phyloP scores from a whole-genome alignment of 2,113 vertebrate species.

The Halcyon malimbica region DNA sequence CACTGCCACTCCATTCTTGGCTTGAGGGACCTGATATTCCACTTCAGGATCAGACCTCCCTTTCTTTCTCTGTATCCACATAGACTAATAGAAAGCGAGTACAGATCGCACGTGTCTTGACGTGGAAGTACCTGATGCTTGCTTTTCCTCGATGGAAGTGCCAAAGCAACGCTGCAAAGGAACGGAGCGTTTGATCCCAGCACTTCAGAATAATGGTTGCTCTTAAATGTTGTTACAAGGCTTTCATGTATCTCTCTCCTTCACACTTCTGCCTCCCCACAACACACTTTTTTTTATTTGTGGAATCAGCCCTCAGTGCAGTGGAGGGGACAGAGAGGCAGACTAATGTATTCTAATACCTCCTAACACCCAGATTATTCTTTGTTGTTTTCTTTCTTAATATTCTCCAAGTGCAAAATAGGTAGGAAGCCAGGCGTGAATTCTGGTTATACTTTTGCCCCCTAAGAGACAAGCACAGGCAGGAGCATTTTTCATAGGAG shows the following conservation, averaged over 20 bases:
- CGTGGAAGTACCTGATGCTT: not conserved
- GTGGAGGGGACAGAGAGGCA: not conserved
- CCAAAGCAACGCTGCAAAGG: not conserved
- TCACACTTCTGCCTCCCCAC: not conserved
- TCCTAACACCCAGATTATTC: constrained; percentile 17
- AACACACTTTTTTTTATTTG: not conserved
- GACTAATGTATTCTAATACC: constrained; percentile 19
- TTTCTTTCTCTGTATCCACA: not conserved
- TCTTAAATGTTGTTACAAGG: not conserved
- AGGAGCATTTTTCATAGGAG: not conserved
- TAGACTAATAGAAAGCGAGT: not conserved
- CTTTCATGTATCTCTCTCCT: not conserved
- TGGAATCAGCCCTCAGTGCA: not conserved
- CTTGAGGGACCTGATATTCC: not conserved
- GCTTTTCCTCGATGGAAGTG: not conserved
- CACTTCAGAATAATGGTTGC: not conserved
- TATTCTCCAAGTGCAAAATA: constrained; percentile 31
- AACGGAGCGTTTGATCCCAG: not conserved
- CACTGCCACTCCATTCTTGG: not conserved
- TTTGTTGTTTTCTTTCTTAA: constrained; percentile 18
- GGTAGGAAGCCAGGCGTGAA: not conserved
- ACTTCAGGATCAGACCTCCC: not conserved
- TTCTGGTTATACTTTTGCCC: not conserved
- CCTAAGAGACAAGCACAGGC: not conserved
- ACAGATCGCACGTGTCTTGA: not conserved